phyloP scores from a whole-genome alignment of 2,797 vertebrate species.

The Chiloscyllium punctatum region DNA sequence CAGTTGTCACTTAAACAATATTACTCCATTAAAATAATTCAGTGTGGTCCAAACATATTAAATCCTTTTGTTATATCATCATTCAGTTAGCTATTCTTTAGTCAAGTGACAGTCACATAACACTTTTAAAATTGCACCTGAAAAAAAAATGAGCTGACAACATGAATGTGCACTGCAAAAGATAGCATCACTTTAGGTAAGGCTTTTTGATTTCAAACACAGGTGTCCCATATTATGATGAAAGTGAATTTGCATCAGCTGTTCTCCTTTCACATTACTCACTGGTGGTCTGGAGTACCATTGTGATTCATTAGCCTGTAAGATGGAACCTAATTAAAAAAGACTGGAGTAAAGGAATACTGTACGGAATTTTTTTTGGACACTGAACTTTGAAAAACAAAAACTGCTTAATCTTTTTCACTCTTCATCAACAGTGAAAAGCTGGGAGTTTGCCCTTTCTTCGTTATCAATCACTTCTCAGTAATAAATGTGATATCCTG shows the following conservation, averaged over 20 bases:
- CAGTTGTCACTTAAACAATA: neutral
- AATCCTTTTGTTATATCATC: neutral
- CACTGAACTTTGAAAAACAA: no score
- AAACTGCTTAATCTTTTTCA: no score
- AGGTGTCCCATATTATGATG: neutral
- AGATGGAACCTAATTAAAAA: no score
- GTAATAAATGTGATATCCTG: no score
- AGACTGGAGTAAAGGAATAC: no score
- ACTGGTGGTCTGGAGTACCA: neutral
- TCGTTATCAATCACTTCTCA: no score
- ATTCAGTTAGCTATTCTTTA: neutral
- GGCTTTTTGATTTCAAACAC: neutral
- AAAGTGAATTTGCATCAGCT: neutral
- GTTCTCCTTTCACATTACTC: neutral
- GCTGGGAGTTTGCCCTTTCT: no score
- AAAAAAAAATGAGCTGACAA: neutral
- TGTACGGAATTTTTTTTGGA: no score
- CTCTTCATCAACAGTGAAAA: no score
- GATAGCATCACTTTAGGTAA: neutral
- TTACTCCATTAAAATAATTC: neutral
- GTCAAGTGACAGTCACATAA: neutral
- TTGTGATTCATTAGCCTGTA: neutral
- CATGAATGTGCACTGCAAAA: neutral
- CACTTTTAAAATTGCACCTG: neutral
- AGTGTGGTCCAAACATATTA: neutral